Evolutionary conservation across 2,113 vertebrate genomes (phyloP).

Genomic region (Promerops cafer): DNA sequence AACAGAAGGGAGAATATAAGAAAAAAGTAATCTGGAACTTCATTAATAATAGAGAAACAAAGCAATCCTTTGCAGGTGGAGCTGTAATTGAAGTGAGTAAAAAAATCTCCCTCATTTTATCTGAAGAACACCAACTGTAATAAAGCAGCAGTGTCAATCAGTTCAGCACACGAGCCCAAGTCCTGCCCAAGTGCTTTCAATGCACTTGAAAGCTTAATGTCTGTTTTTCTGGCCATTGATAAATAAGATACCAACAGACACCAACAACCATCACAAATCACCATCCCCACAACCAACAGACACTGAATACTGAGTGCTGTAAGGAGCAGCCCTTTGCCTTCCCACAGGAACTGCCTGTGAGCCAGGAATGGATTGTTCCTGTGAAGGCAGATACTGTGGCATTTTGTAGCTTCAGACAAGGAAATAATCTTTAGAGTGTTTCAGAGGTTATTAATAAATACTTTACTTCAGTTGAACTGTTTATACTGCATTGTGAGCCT

Average conservation of each 20-base stretch:
- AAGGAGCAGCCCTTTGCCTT: background rate
- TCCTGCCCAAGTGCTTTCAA: background rate
- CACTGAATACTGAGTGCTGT: background rate
- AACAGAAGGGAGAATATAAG: background rate
- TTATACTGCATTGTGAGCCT: background rate
- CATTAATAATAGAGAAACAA: background rate
- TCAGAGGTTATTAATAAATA: conserved; percentile 1
- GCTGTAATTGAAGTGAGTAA: background rate
- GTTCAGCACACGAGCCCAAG: background rate
- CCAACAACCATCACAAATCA: background rate
- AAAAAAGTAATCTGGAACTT: background rate
- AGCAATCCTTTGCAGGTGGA: background rate
- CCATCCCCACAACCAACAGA: background rate
- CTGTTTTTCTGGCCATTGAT: background rate
- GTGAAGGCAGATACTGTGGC: background rate
- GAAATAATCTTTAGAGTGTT: background rate
- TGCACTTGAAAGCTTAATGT: background rate
- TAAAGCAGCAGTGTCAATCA: background rate
- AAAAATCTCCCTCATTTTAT: background rate
- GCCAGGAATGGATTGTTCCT: background rate
- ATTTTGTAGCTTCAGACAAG: background rate
- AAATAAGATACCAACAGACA: background rate
- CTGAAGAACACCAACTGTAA: background rate
- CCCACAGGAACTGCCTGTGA: background rate
- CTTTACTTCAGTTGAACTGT: background rate